Base-by-base conservation (phyloP, 1,140 invertebrate species). In the Apolygus lucorum region DNA sequence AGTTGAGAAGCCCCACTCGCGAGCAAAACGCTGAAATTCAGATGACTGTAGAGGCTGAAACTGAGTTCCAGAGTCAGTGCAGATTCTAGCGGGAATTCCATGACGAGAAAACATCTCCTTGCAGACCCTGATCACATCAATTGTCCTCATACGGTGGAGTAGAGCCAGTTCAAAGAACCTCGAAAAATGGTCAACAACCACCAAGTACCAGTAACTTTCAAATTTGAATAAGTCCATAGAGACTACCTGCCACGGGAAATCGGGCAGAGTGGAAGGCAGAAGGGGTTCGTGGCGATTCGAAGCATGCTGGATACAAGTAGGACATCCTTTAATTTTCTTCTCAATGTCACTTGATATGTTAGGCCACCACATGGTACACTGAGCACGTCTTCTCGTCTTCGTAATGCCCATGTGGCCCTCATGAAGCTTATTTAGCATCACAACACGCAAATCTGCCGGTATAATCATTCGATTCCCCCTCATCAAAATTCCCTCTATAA, bases 321-420 rank as follows among this genome's bases (percentile, higher is more conserved):
- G 54, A 59, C 54, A 59, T 59, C 8, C 4, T 59, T 11, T 22
- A 4, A 59, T 59, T 59, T 59, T 59, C 4, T 59, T 11, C 22
- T 59, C 54, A 22, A 59, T 59, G 8, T 59, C 13, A 8, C 22
- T 8, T 59, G 54, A 59, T 17, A 59, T 59, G 4, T 21, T 21
- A 59, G 54, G 54, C 54, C 54, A 59, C 54, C 54, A 59, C 54
- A 59, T 59, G 4, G 54, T 59, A 4, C 22, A 4, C 22, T 59
- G 54, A 59, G 54, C 54, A 11, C 54, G 11, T 4, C 11, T 8
- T 59, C 54, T 11, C 4, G 54, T 59, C 22, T 59, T 59, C 22
- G 54, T 14, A 11, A 59, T 22, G 8, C 54, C 54, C 22, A 17
- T 8, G 22, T 59, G 54, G 4, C 54, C 54, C 8, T 21, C 22